A percentile compares a stretch with the other conserved stretches of the same genome.
Conservation (phyloP, 2,797 vertebrate genomes). For the Lacerta agilis region DNA sequence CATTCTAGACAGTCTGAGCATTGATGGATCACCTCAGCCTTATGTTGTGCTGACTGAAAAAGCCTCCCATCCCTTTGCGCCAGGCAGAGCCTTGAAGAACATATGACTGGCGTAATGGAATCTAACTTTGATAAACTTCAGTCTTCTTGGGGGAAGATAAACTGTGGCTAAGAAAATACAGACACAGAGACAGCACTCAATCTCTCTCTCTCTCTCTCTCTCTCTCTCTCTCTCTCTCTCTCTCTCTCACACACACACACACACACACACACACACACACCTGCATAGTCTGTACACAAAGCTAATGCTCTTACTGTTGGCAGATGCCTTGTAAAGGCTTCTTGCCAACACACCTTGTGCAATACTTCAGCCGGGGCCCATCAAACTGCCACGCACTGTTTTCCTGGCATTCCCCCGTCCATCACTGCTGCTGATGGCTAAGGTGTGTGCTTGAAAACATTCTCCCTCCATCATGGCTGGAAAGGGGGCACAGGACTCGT, state of each 20-base stretch:
- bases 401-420: neutral
- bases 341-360: neutral
- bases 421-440: neutral
- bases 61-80: constrained; percentile 65
- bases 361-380: neutral
- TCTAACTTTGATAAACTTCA: constrained; percentile 77
- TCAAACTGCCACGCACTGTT: constrained; percentile 22
- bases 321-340: neutral
- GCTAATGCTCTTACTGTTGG: neutral
- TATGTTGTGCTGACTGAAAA: constrained; percentile 65
- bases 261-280: neutral
- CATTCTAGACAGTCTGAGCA: neutral
- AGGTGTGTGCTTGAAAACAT: neutral
- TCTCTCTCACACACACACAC: neutral
- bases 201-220: neutral
- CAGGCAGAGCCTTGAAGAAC: constrained; percentile 63
- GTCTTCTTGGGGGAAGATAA: constrained; percentile 60
- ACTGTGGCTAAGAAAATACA: constrained; percentile 18
- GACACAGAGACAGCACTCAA: neutral
- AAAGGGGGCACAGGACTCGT: neutral
- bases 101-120: constrained; percentile 69
- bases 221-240: too few species aligned
- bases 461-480: neutral
- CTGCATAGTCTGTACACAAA: neutral
- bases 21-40: constrained; percentile 69